Evolutionary conservation across 2,113 vertebrate species (phyloP).

Genomic region (Dicrurus megarhynchus): DNA sequence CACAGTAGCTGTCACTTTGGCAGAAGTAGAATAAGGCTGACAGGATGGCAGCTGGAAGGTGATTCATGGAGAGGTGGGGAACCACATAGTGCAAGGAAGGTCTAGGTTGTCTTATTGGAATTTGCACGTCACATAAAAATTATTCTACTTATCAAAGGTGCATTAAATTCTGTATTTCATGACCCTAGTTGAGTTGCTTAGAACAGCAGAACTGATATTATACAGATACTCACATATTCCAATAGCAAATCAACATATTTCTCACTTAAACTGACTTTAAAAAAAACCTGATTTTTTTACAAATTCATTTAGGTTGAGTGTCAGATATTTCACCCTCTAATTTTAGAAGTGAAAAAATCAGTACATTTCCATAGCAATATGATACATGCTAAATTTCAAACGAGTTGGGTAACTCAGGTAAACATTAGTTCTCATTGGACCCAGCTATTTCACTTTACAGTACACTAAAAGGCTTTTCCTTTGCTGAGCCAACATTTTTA

Average conservation of each 20-base stretch:
- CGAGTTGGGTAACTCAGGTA: not conserved
- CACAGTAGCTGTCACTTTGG: not conserved
- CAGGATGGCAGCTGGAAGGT: not conserved
- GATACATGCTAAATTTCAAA: not conserved
- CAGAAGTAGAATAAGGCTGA: not conserved
- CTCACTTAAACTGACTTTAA: not conserved
- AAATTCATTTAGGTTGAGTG: not conserved
- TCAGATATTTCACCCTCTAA: not conserved
- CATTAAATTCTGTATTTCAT: not conserved
- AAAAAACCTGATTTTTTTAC: not conserved
- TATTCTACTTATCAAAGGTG: not conserved
- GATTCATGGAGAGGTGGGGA: not conserved
- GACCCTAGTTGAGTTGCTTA: not conserved
- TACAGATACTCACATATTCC: not conserved
- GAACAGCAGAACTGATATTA: not conserved
- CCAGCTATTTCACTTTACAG: not conserved
- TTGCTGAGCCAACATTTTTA: not conserved
- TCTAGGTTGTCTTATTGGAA: not conserved
- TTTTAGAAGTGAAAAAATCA: not conserved
- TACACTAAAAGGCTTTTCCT: not conserved
- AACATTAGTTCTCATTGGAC: not conserved
- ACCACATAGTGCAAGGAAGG: not conserved
- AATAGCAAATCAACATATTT: not conserved
- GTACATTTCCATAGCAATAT: not conserved
- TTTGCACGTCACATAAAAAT: not conserved